Base-by-base conservation (phyloP, 2,888 invertebrate genomes). In the Arrhopalites spinosus region DNA sequence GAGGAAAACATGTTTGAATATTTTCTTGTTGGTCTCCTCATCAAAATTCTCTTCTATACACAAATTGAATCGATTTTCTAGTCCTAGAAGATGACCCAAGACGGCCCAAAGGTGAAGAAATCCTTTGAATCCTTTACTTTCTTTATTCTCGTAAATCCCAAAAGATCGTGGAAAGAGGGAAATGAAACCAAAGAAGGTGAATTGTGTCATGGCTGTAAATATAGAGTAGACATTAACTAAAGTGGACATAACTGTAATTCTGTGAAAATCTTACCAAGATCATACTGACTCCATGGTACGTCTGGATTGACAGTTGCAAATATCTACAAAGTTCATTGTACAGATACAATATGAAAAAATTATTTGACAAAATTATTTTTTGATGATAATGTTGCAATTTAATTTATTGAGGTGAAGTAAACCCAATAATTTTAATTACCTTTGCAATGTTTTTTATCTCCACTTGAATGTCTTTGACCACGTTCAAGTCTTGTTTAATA, bases 81-180 rank as follows among this genome's bases (percentile, higher is more conserved):
- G 73, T 43, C 82, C 82, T 1, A 81, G 74, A 2, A 78, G 30
- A 47, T 78, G 73, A 5, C 82, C 82, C 30, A 80, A 66, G 1
- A 80, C 75, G 11, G 79, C 82, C 82, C 82, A 83, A 20, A 83
- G 17, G 63, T 83, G 82, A 53, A 79, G 73, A 56, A 81, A 83
- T n/a, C 81, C 82, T 45, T 77, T 45, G 23, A 82, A 30, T 20
- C 81, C 81, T 45, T 77, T 36, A 23, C 81, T 50, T n/a, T 74
- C 72, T 23, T 78, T 76, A 36, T 73, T 72, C 25, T 77, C 75
- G 29, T 78, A 75, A 20, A 83, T 80, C 5, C 82, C 82, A 73
- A 83, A 83, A n/a, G 76, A 63, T 36, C 66, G 73, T 3, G 82
- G 82, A 56, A 78, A 81, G 29, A 78, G 71, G n/a, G 77, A 64